phyloP scores from a whole-genome alignment of 1,140 invertebrate genomes.

The Papilio glaucus region DNA sequence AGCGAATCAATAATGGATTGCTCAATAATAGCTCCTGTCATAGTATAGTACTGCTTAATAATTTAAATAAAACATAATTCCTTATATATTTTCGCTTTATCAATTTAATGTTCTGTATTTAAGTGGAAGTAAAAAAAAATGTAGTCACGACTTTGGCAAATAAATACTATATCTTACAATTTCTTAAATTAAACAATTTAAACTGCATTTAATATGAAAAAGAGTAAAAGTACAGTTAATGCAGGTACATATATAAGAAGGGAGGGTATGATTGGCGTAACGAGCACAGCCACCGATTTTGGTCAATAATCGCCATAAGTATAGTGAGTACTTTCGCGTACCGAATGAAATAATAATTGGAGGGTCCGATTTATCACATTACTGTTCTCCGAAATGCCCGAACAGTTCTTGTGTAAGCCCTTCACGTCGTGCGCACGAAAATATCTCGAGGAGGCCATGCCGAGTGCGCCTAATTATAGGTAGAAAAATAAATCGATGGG shows the following conservation, averaged over 20 bases:
- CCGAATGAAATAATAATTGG: slow-evolving; percentile 82
- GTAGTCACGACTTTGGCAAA: neutral
- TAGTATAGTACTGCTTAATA: neutral
- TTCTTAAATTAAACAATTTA: slow-evolving; percentile 19
- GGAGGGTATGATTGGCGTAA: slow-evolving; percentile 76
- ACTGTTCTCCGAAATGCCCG: slow-evolving; percentile 78
- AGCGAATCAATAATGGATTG: slow-evolving; percentile 61
- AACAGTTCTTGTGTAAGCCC: slow-evolving; percentile 80
- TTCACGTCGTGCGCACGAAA: slow-evolving; percentile 81
- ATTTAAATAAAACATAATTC: neutral
- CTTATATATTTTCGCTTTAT: neutral
- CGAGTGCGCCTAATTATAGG: slow-evolving; percentile 80
- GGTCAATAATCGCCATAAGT: slow-evolving; percentile 81
- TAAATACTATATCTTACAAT: neutral
- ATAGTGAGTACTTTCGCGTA: slow-evolving; percentile 79
- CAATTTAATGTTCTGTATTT: too few relatives aligned
- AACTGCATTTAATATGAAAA: slow-evolving; percentile 35
- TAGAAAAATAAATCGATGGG: slow-evolving; percentile 81
- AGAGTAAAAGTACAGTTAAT: slow-evolving; percentile 34
- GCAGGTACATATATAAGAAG: slow-evolving; percentile 40
- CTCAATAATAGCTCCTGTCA: slow-evolving; percentile 1
- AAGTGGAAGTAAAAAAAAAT: too few relatives aligned
- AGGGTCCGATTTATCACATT: slow-evolving; percentile 82
- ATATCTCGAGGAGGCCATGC: slow-evolving; percentile 77
- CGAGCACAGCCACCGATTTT: slow-evolving; percentile 78